phyloP scores from a whole-genome alignment of 2,797 vertebrate species.

The Eupleurogrammus muticus region DNA sequence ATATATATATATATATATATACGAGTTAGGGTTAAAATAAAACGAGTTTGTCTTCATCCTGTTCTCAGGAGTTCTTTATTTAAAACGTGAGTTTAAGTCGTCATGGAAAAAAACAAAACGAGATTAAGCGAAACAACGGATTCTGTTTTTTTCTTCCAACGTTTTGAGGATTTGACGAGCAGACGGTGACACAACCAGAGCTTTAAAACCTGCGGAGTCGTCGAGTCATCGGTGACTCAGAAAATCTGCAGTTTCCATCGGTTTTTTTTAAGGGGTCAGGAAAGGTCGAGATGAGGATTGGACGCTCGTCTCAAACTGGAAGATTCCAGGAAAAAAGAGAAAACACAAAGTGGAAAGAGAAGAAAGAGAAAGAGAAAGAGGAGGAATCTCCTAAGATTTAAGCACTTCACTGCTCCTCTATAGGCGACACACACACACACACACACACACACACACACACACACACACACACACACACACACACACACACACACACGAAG shows the following conservation, averaged over 20 bases:
- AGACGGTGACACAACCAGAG: neutral
- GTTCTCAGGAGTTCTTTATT: no score
- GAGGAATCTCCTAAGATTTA: constrained; percentile 4
- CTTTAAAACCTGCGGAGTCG: constrained; percentile 1
- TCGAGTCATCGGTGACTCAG: neutral
- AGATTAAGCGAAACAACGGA: no score
- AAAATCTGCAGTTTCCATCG: neutral
- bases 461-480: constrained; percentile 23
- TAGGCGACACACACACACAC: constrained; percentile 29
- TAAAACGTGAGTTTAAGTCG: no score
- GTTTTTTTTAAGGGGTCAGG: neutral
- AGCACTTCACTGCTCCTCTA: constrained; percentile 46
- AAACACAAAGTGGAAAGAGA: neutral
- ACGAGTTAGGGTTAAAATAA: no score
- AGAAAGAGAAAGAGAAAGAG: no score
- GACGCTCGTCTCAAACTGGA: no score
- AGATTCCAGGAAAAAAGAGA: neutral
- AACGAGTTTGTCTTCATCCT: no score
- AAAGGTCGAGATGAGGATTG: neutral
- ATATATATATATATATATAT: no score
- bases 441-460: constrained; percentile 31
- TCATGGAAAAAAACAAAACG: no score
- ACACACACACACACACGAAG: constrained; percentile 5
- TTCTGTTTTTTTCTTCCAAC: no score
- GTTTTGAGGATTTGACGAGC: neutral